Evolutionary conservation across 1,140 invertebrate genomes (phyloP).

Genomic region (Charaxes varanes): DNA sequence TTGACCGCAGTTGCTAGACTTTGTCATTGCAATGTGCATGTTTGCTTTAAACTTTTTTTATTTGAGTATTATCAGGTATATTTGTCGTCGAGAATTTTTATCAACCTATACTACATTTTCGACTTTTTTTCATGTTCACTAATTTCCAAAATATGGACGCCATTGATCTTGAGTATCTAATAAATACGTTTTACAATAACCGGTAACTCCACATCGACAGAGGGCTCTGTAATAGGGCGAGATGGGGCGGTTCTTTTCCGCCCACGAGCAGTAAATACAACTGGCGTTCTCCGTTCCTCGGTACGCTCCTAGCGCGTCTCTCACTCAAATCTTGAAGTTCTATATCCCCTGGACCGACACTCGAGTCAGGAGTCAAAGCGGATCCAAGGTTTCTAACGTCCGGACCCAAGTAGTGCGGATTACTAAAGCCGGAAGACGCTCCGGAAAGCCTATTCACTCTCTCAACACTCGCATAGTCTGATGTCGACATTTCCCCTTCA

Average conservation of each 20-base stretch:
- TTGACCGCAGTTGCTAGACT: too few relatives aligned
- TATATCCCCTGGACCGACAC: conserved; percentile 40
- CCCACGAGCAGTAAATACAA: conserved; percentile 52
- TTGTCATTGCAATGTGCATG: too few relatives aligned
- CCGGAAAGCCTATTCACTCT: conserved; percentile 75
- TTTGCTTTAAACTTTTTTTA: too few relatives aligned
- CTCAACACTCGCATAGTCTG: conserved; percentile 86
- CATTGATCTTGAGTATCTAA: too few relatives aligned
- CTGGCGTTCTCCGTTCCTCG: conserved; percentile 21
- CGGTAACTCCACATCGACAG: conserved; percentile 61
- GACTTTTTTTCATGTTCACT: too few relatives aligned
- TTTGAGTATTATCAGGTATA: too few relatives aligned
- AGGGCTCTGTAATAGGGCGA: conserved; percentile 46
- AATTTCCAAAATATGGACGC: conserved; percentile 14
- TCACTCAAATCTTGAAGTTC: conserved; percentile 43
- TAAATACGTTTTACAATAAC: conserved; percentile 43
- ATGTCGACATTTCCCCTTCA: conserved; percentile 80
- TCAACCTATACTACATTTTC: too few relatives aligned
- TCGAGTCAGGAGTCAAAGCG: conserved; percentile 49
- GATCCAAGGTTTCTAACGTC: conserved; percentile 65
- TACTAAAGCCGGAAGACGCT: conserved; percentile 79
- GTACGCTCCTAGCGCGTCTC: conserved; percentile 13
- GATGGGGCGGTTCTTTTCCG: conserved; percentile 49
- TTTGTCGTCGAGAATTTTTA: too few relatives aligned
- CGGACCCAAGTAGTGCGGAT: conserved; percentile 83